A percentile compares a stretch with the other conserved stretches of the same genome.
Conservation (phyloP, 2,113 vertebrate genomes). For the Plectropomus leopardus region DNA sequence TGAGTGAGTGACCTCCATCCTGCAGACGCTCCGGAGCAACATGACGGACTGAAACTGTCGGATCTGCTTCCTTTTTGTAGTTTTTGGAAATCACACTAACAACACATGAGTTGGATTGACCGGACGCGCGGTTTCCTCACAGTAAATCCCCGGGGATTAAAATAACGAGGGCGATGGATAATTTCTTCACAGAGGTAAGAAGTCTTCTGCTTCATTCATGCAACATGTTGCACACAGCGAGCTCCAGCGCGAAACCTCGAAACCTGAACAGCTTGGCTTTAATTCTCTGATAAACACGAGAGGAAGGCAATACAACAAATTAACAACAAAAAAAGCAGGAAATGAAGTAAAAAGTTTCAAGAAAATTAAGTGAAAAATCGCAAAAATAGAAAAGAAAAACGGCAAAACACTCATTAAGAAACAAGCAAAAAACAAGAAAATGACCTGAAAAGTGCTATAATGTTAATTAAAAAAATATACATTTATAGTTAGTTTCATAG, state of each 20-base stretch:
- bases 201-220: background rate
- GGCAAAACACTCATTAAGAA: too few relatives aligned
- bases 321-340: too few relatives aligned
- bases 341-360: too few relatives aligned
- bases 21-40: constrained; percentile 1
- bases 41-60: constrained; percentile 35
- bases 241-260: too few relatives aligned
- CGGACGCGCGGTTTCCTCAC: constrained; percentile 55
- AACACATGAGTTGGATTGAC: constrained; percentile 64
- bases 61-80: background rate
- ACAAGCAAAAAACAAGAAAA: too few relatives aligned
- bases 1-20: constrained; percentile 4
- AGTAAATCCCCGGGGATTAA: constrained; percentile 70
- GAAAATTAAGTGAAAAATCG: too few relatives aligned
- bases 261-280: too few relatives aligned
- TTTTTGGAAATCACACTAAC: constrained; percentile 39
- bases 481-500: too few relatives aligned
- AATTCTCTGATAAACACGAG: background rate
- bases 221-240: background rate
- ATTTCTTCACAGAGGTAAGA: constrained; percentile 91
- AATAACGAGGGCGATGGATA: constrained; percentile 85
- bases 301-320: too few relatives aligned
- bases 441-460: too few relatives aligned
- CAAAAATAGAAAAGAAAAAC: too few relatives aligned
- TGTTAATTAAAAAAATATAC: too few relatives aligned